Base-by-base conservation (phyloP, 1,140 invertebrate species). In the Formica exsecta region DNA sequence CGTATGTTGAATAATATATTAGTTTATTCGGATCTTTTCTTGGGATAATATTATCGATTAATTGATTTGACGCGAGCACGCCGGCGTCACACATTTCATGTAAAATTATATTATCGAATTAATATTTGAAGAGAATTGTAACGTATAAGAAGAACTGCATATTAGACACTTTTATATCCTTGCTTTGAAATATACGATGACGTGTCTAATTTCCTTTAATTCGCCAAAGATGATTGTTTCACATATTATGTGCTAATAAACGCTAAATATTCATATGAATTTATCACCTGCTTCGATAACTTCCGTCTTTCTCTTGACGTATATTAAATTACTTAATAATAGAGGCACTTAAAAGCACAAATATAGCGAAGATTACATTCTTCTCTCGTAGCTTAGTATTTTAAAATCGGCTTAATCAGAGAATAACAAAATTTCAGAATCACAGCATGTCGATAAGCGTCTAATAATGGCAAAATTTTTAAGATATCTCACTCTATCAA, bases 71-170 rank as follows among this genome's bases (percentile, higher is more conserved):
- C 68, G 48, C 13, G 79, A 73, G 19, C 19, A 38, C 36, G 25
- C 9, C n/a, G 25, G 38, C n/a, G 36, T 57, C 68, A 13, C 13
- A 44, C 11, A 51, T 51, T 41, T 71, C 77, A 29, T 81, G 68
- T 83, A 74, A 74, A 83, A 83, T 83, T 74, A 19, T 25, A 83
- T 81, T 61, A 81, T 11, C 29, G n/a, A 13, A 36, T 83, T 83
- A 83, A 83, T 83, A 83, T 48, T 61, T 74, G 19, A 74, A 19
- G 38, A 32, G 16, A 22, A 51, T 13, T 11, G 65, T 19, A 57
- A 71, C 22, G 19, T 32, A n/a, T 25, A 25, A 38, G n/a, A 13
- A 70, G 19, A 7, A 73, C 9, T n/a, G 48, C 25, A 25, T 54
- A 59, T 44, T 6, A n/a, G 25, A 83, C 29, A 61, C 19, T 25